Base-by-base conservation (phyloP, 2,113 vertebrate species). In the Syngnathus typhle region DNA sequence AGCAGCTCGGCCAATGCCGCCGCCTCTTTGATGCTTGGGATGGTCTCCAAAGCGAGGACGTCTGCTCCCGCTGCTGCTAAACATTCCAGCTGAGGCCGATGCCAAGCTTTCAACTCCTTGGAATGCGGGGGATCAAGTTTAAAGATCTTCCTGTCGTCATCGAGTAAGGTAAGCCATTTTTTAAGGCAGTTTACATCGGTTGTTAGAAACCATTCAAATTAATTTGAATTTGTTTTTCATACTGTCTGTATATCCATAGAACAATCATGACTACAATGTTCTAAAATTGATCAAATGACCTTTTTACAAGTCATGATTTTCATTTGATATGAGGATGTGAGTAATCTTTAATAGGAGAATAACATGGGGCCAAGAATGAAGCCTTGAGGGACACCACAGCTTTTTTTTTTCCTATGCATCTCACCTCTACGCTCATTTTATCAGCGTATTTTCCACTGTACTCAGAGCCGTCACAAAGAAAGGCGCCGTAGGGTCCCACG, bases 71-170 rank as follows among this genome's bases (percentile, higher is more conserved):
- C 91, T 56, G 86, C 84, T 46, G 83, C 77, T 32, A 93, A 83
- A 51, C 89, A 80, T 15, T 81, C 80, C 5, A 93, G 36, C 56
- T 92, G 91, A 1, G 87, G 84, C 47, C 88, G 85, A 64, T 94
- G 93, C 91, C 92, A 94, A n/a, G 64, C 70, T 79, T 91, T 92
- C n/a, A 93, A 79, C 43, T 91, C 91, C 93, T 93, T 69, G 12
- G 21, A 27, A 41, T 1, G 11, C 11, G 44, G 12, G 19, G 21
- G 7, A 0, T 52, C 18, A 52, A 19, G 49, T 52, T 52, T 8
- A 49, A 49, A 18, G 46, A 19, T 19, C 16, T 49, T 16, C 7
- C 46, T 49, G 46, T 18, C 6, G 13, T 13, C 13, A 11, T 46
- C 16, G 44, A n/a, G 6, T 19, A 51, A 51, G 49, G 49, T 52